Evolutionary conservation across 1,140 invertebrate species (phyloP).

Genomic region (Cherax quadricarinatus): DNA sequence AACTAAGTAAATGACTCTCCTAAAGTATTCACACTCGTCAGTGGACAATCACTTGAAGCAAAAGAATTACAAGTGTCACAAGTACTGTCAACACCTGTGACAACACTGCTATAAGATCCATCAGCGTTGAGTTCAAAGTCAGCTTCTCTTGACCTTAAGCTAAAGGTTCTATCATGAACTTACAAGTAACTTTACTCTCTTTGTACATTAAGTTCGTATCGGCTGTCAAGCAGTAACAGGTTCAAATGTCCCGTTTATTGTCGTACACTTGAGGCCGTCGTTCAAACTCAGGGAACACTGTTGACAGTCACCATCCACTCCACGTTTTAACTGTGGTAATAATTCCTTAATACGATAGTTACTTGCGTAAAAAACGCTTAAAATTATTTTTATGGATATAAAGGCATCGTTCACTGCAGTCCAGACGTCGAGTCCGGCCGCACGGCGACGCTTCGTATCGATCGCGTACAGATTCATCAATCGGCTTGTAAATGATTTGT

Average conservation of each 20-base stretch:
- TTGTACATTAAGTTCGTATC: conserved; percentile 5
- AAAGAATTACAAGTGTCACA: background rate
- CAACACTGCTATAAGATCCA: background rate
- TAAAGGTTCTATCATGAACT: background rate
- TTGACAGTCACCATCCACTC: background rate
- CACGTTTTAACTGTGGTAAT: background rate
- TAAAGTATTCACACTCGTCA: background rate
- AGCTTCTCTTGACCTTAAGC: background rate
- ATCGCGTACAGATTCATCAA: too few relatives aligned
- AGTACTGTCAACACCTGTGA: background rate
- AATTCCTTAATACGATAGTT: too few relatives aligned
- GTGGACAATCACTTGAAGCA: background rate
- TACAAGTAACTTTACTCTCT: conserved; percentile 15
- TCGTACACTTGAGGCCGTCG: conserved; percentile 2
- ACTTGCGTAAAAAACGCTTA: too few relatives aligned
- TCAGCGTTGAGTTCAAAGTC: background rate
- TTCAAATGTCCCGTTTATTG: background rate
- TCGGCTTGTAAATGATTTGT: conserved; percentile 20
- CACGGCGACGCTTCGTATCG: too few relatives aligned
- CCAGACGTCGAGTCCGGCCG: too few relatives aligned
- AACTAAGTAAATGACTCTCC: background rate
- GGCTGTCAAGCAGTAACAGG: background rate
- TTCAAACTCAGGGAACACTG: background rate
- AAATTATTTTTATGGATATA: too few relatives aligned
- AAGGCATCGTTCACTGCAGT: too few relatives aligned